phyloP scores from a whole-genome alignment of 2,888 invertebrate genomes.

The Dryadula phaetusa region DNA sequence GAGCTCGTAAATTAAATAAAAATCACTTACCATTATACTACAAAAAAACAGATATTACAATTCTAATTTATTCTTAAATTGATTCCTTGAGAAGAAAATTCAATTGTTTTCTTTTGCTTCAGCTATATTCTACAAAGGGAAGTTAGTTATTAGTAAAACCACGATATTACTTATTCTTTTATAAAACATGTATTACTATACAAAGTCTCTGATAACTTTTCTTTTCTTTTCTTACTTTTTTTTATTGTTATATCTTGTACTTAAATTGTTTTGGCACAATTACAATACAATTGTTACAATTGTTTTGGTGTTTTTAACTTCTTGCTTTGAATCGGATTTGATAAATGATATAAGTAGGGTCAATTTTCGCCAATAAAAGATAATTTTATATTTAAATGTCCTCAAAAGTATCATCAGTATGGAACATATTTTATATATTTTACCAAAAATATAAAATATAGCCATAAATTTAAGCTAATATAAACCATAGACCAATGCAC shows the following conservation, averaged over 20 bases:
- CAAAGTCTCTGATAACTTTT: slow-evolving; percentile 3
- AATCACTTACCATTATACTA: not conserved
- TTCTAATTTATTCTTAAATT: slow-evolving; percentile 4
- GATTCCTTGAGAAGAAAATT: not conserved
- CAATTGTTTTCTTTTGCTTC: not conserved
- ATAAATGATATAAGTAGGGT: too few relatives aligned
- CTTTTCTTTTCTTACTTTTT: slow-evolving; percentile 4
- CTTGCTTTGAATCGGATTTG: not conserved
- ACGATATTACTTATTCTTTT: slow-evolving; percentile 17
- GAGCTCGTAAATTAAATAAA: not conserved
- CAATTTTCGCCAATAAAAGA: not conserved
- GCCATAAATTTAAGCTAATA: too few relatives aligned
- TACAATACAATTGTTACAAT: not conserved
- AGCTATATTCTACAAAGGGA: slow-evolving; percentile 9
- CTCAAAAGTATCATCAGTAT: too few relatives aligned
- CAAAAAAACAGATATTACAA: not conserved
- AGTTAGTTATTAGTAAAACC: slow-evolving; percentile 11
- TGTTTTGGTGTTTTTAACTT: not conserved
- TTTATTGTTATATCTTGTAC: not conserved
- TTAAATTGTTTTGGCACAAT: slow-evolving; percentile 2
- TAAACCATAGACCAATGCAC: too few relatives aligned
- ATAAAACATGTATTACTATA: slow-evolving; percentile 10
- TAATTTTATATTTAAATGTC: not conserved
- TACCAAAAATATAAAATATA: too few relatives aligned
- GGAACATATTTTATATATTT: too few relatives aligned